Percentiles rank a stretch among this genome's conserved stretches.
Evolutionary conservation across 2,888 invertebrate genomes (phyloP).

Genomic region (Conistra vaccinii): DNA sequence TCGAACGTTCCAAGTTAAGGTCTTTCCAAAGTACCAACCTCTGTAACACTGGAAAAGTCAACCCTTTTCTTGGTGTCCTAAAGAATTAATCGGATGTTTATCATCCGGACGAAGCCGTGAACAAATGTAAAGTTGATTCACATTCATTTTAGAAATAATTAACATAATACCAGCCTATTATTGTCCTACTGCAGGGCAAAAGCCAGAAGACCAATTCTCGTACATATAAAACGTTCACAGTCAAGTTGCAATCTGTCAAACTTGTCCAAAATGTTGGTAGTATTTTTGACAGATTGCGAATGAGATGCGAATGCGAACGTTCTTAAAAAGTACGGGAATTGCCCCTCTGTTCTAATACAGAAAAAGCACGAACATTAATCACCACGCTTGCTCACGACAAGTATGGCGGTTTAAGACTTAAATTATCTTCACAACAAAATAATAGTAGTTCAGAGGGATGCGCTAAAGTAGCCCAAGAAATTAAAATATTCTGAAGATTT

Average conservation of each 20-base stretch:
- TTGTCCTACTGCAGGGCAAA: background rate
- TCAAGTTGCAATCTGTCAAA: too few species aligned
- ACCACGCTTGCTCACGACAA: background rate
- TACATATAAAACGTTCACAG: too few species aligned
- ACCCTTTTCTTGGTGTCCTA: slow-evolving; percentile 7
- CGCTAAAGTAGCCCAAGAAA: too few species aligned
- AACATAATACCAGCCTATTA: background rate
- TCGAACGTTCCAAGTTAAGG: too few species aligned
- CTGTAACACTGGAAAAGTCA: too few species aligned
- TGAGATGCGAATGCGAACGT: too few species aligned
- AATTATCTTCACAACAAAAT: too few species aligned
- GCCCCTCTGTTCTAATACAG: background rate
- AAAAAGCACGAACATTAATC: background rate
- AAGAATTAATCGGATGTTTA: slow-evolving; percentile 8
- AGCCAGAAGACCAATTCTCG: background rate
- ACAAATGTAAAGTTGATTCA: background rate
- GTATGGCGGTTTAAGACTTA: background rate
- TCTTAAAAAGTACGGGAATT: too few species aligned
- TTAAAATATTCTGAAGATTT: too few species aligned
- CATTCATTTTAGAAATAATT: slow-evolving; percentile 10
- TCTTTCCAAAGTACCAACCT: background rate
- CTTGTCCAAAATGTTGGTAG: too few species aligned
- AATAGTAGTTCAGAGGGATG: too few species aligned
- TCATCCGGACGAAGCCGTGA: background rate
- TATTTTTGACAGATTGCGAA: too few species aligned